A percentile compares a stretch with the other conserved stretches of the same genome.
These are phyloP conservation scores for Dasysyrphus albostriatus DNA, from an alignment of 2,888 invertebrate genomes.

Conservation along the genomic window DNA sequence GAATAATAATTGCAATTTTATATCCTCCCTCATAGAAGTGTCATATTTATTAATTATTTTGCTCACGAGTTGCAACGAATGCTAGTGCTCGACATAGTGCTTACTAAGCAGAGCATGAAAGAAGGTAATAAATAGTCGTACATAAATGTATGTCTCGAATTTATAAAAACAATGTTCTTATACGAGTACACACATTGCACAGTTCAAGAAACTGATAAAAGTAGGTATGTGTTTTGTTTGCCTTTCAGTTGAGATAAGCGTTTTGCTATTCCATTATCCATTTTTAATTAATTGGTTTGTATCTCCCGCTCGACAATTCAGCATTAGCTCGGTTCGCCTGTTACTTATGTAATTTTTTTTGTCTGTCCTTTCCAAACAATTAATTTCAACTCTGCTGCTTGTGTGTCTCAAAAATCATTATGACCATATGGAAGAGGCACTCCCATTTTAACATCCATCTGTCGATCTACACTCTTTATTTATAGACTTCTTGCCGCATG, in stretches of 20 bases:
- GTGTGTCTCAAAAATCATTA: slow-evolving; percentile 8
- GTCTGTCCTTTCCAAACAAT: slow-evolving; percentile 30
- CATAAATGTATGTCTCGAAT: slow-evolving; percentile 33
- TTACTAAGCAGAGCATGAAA: slow-evolving; percentile 69
- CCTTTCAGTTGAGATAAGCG: slow-evolving; percentile 60
- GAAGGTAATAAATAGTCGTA: slow-evolving; percentile 45
- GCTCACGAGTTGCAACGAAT: slow-evolving; percentile 32
- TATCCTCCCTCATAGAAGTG: slow-evolving; percentile 40
- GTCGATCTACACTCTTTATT: slow-evolving; percentile 64
- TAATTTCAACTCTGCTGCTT: slow-evolving; percentile 22
- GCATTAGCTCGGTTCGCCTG: slow-evolving; percentile 6
- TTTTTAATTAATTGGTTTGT: slow-evolving; percentile 56
- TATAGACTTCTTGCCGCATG: slow-evolving; percentile 70
- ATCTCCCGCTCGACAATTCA: slow-evolving; percentile 40
- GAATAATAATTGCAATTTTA: slow-evolving; percentile 58
- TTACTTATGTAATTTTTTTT: slow-evolving; percentile 19
- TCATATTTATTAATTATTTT: slow-evolving; percentile 44
- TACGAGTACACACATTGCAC: slow-evolving; percentile 29
- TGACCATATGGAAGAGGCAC: slow-evolving; percentile 67
- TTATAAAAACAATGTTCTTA: not conserved
- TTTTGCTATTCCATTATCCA: slow-evolving; percentile 60
- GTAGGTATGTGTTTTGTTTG: slow-evolving; percentile 31
- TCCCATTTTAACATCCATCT: slow-evolving; percentile 59
- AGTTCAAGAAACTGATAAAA: slow-evolving; percentile 70
- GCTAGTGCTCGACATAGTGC: slow-evolving; percentile 40